Conservation (phyloP, 2,888 invertebrate species). For the Calliopum simillimum region DNA sequence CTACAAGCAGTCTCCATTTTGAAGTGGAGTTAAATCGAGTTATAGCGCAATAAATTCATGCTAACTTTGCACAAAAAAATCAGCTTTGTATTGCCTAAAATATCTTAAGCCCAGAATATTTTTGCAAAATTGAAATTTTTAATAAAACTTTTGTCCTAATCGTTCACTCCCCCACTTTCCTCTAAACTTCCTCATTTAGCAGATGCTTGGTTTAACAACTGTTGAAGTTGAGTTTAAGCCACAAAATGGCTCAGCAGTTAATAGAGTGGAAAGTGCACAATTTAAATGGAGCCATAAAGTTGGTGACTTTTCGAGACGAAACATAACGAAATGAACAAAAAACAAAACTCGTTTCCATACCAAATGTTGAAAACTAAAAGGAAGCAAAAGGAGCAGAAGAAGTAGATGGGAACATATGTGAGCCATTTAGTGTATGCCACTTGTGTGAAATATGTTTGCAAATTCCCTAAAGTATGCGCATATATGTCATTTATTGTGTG, state of each 20-base stretch:
- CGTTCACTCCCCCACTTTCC: constrained; percentile 10
- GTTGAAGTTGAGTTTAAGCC: not conserved
- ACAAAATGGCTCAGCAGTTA: constrained; percentile 1
- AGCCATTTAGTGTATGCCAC: constrained; percentile 2
- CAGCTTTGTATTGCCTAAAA: too few species aligned
- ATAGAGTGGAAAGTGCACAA: constrained; percentile 31
- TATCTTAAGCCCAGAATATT: too few species aligned
- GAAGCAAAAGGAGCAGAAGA: not conserved
- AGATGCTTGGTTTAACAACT: too few species aligned
- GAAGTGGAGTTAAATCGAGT: too few species aligned
- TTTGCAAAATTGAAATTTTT: constrained; percentile 1
- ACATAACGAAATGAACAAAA: not conserved
- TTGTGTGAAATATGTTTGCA: constrained; percentile 3
- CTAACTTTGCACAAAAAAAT: too few species aligned
- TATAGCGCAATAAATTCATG: too few species aligned
- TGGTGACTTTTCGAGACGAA: constrained; percentile 7
- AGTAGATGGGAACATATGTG: not conserved
- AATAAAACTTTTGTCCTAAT: constrained; percentile 21
- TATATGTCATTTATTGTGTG: not conserved
- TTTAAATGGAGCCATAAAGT: constrained; percentile 27
- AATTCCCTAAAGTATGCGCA: not conserved
- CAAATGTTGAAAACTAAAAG: not conserved
- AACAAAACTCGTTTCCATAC: not conserved
- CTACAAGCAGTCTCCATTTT: too few species aligned
- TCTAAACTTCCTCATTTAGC: constrained; percentile 1